phyloP scores from a whole-genome alignment of 2,113 vertebrate genomes.

The Eublepharis macularius region DNA sequence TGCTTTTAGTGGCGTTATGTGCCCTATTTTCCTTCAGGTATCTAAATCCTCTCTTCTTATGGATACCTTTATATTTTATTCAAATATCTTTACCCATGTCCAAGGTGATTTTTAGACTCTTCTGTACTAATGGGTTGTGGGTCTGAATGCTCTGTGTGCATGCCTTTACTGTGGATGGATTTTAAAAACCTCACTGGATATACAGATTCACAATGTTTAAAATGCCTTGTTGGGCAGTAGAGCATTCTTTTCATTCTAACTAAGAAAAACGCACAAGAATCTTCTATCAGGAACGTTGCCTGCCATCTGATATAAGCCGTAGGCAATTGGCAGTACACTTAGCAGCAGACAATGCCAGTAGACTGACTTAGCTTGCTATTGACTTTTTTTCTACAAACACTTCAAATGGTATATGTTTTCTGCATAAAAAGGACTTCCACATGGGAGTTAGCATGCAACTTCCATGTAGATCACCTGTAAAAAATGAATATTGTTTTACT shows the following conservation, averaged over 20 bases:
- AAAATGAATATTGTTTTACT: not conserved
- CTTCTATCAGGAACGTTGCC: not conserved
- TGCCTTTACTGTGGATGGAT: not conserved
- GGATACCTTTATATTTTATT: conserved; percentile 24
- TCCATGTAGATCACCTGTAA: not conserved
- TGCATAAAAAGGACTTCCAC: not conserved
- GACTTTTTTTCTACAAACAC: not conserved
- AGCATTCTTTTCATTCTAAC: not conserved
- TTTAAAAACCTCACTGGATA: not conserved
- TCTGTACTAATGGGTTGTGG: conserved; percentile 1
- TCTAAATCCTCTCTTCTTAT: not conserved
- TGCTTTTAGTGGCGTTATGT: conserved; percentile 5
- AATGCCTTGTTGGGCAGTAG: not conserved
- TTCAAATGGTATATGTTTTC: not conserved
- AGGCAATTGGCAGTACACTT: not conserved
- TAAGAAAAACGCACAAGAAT: not conserved
- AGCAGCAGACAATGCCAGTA: not conserved
- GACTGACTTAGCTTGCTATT: not conserved
- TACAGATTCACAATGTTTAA: not conserved
- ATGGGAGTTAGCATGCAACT: not conserved
- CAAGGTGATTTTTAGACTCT: not conserved
- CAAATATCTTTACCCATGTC: conserved; percentile 15
- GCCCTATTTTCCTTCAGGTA: not conserved
- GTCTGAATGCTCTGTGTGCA: not conserved
- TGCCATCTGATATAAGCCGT: not conserved